Conservation (phyloP, 2,888 invertebrate species). For the Folsomia manolachei region DNA sequence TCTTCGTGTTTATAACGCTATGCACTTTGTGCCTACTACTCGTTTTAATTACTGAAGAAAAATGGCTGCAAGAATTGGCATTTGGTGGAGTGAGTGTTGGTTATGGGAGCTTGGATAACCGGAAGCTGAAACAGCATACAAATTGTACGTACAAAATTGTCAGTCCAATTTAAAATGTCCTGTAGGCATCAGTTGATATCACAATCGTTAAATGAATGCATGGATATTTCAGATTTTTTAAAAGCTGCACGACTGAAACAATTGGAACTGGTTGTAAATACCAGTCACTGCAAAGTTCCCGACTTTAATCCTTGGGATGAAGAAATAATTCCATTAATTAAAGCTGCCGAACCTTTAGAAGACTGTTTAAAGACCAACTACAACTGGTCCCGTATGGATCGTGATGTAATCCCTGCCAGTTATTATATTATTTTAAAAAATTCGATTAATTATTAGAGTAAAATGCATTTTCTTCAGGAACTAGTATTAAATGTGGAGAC, state of each 20-base stretch:
- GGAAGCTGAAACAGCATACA: neutral
- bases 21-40: neutral
- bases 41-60: neutral
- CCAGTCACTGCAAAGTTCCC: constrained; percentile 1
- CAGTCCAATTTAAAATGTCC: too few species aligned
- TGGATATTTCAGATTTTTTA: constrained; percentile 8
- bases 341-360: neutral
- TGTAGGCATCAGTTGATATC: too few species aligned
- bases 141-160: neutral
- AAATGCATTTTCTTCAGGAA: neutral
- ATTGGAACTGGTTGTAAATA: neutral
- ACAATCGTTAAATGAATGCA: too few species aligned
- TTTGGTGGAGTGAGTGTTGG: neutral
- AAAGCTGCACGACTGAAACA: neutral
- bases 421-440: neutral
- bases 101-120: neutral
- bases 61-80: neutral
- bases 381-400: constrained; percentile 3
- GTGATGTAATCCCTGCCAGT: neutral
- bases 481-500: neutral
- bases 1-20: neutral
- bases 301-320: constrained; percentile 2
- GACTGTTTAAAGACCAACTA: constrained; percentile 1
- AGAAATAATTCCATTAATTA: neutral
- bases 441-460: neutral